Base-by-base conservation (phyloP, 2,797 vertebrate species). In the Pipistrellus nathusii region DNA sequence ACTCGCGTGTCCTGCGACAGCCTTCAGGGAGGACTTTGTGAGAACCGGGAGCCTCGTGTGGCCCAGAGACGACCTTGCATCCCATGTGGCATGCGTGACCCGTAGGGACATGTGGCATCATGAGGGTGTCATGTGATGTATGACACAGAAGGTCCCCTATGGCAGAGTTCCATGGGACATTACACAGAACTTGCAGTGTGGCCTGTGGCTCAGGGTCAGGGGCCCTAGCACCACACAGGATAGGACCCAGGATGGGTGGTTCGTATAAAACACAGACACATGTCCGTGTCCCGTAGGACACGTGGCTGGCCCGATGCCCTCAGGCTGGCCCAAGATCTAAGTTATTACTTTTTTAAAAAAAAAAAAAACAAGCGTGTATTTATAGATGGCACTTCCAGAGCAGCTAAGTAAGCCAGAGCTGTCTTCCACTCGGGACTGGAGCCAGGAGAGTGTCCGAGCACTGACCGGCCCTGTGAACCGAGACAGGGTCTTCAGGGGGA, bases 271-370 rank as follows among this genome's bases (percentile, higher is more conserved):
- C 13, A 25, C 11, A 2, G 32, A 57, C 38, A 35, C 0, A 30
- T 59, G 27, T 17, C 64, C 27, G 1, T 27, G 41, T 59, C 51
- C 10, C 38, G 18, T 11, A 44, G 35, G 81, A 32, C 66, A 44
- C 7, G 11, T 57, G 85, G 35, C 48, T 81, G 73, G 76, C 88
- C 62, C 46, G 27, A 46, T 21, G 10, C 80, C 80, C 57, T 88
- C 75, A n/a, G 76, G 57, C 72, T 62, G 69, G 64, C 53, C 78
- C 13, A 41, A 73, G 44, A 66, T 44, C 82, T 96, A 94, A 96
- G 94, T 96, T 96, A 94, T 96, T 96, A 83, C 59, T 93, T 95
- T 94, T 57, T 90, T 11, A 2, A 44, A 92, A 64, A 20, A 94
- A 2, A 44, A 92, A 64, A 20, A 94, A 69, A 8, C 53, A 75